phyloP scores from a whole-genome alignment of 2,888 invertebrate genomes.

The Cylindroiulus punctatus region DNA sequence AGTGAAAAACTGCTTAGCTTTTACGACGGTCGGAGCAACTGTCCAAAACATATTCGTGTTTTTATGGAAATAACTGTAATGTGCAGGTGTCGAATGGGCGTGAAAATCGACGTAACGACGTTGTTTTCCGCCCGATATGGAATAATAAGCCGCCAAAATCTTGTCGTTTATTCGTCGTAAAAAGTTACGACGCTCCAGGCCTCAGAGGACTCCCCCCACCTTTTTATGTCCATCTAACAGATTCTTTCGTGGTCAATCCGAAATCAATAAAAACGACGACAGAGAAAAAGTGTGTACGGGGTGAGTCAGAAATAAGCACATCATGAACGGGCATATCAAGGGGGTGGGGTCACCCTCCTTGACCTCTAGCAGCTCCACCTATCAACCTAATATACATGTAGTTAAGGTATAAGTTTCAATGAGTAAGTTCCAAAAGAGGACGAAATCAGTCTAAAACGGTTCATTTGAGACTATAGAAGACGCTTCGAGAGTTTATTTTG shows the following conservation, averaged over 20 bases:
- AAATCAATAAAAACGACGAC: conserved; percentile 20
- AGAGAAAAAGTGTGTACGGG: neutral
- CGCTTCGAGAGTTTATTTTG: too few species aligned
- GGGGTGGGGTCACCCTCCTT: too few species aligned
- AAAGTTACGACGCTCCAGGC: neutral
- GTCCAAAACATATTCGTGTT: neutral
- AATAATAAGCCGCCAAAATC: conserved; percentile 12
- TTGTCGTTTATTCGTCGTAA: conserved; percentile 42
- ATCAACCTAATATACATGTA: too few species aligned
- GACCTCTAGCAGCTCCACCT: too few species aligned
- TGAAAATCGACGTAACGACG: conserved; percentile 13
- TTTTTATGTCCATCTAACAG: conserved; percentile 26
- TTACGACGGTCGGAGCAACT: neutral
- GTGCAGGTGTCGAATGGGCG: conserved; percentile 3
- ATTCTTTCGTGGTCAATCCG: conserved; percentile 10
- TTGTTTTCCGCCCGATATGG: conserved; percentile 16
- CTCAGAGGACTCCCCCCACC: neutral
- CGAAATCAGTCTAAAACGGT: too few species aligned
- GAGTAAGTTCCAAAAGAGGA: too few species aligned
- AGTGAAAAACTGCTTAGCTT: neutral
- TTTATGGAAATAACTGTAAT: conserved; percentile 30
- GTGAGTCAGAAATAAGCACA: too few species aligned
- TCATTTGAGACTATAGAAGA: too few species aligned
- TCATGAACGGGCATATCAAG: too few species aligned
- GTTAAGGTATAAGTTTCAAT: too few species aligned